Evolutionary conservation across 2,113 vertebrate genomes (phyloP), one percentile per base, ranked within the genome.

Genomic region (Gopherus flavomarginatus): DNA sequence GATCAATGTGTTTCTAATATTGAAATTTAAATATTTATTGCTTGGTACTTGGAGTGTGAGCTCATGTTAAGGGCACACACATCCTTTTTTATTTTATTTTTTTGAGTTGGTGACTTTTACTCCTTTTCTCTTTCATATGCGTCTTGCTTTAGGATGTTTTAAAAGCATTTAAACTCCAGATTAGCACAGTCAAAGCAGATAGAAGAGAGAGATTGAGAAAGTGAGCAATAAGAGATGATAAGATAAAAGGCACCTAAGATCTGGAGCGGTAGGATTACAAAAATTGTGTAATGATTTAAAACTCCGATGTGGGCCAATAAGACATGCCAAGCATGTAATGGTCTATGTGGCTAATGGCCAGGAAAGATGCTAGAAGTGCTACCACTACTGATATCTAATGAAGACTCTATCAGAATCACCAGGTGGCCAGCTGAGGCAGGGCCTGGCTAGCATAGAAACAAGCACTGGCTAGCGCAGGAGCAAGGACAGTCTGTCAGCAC

Each of bases 1-100:
- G 72, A 26, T 38, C 29, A 29, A 17, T n/a, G n/a, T 69, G 31
- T n/a, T 69, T 35, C 59, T n/a, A 19, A n/a, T 69, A n/a, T n/a
- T 35, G 35, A 69, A n/a, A 69, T 69, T 19, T 69, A 19, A 69
- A 69, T n/a, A 69, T 69, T 10, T 69, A n/a, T 69, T 69, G 35
- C 62, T n/a, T 69, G 6, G 21, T 9, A 11, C 0, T 0, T 0
- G 0, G 8, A 38, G 50, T 8, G n/a, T 26, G 1, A 0, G 26
- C 29, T 50, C 26, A 0, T 14, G 13, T 79, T 79, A 13, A 1
- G 57, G 31, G 44, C 9, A 24, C 16, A 42, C 17, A 21, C 1
- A 1, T 17, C 35, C 8, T 49, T 42, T 5, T 13, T 17, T 13
- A 5, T 11, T 59, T 16, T 82, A 29, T 49, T 72, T 47, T 19